phyloP scores from a whole-genome alignment of 2,888 invertebrate species.

The Brenthis hecate region DNA sequence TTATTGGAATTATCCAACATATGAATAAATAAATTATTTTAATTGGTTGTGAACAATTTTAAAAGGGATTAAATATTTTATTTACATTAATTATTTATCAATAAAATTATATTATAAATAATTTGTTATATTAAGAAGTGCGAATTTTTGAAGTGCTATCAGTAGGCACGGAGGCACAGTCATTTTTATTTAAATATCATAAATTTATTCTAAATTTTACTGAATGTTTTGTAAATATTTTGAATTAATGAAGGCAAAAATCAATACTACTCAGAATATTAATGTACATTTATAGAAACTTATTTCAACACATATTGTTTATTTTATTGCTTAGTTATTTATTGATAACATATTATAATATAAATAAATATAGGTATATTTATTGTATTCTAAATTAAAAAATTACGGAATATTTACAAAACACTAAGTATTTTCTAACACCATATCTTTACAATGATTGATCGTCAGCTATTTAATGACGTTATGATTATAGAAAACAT shows the following conservation, averaged over 20 bases:
- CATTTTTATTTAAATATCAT: slow-evolving; percentile 50
- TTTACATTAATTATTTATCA: slow-evolving; percentile 18
- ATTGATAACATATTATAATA: background rate
- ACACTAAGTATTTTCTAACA: slow-evolving; percentile 28
- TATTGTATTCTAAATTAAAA: background rate
- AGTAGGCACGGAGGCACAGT: slow-evolving; percentile 79
- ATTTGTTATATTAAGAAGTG: slow-evolving; percentile 66
- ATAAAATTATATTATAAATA: slow-evolving; percentile 25
- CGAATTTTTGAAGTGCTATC: slow-evolving; percentile 47
- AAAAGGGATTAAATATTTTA: slow-evolving; percentile 10
- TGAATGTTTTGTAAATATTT: slow-evolving; percentile 35
- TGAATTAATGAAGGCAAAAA: background rate
- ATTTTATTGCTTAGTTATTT: background rate
- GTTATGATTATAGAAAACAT: slow-evolving; percentile 37
- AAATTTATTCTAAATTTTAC: slow-evolving; percentile 41
- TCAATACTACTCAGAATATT: background rate
- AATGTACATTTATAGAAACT: too few species aligned
- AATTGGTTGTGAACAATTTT: slow-evolving; percentile 1
- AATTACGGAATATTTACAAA: slow-evolving; percentile 20
- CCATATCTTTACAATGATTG: slow-evolving; percentile 47
- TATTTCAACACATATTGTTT: too few species aligned
- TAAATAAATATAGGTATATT: background rate
- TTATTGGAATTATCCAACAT: background rate
- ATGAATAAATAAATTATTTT: slow-evolving; percentile 11
- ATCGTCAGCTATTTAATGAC: slow-evolving; percentile 37